Conservation (phyloP, 2,888 invertebrate species). For the Hirtodrosophila alboralis region DNA sequence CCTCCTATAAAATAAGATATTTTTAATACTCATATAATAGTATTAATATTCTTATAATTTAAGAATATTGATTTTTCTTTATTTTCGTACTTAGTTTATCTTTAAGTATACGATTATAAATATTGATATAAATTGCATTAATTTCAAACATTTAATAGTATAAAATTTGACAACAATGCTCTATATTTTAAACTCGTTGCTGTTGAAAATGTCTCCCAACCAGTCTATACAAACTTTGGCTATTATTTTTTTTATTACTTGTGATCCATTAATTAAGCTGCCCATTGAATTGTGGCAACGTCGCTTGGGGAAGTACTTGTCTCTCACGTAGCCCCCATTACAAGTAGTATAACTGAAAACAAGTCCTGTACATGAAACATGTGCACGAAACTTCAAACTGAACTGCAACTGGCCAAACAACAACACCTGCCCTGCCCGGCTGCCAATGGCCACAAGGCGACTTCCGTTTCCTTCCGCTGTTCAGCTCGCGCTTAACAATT, state of each 20-base stretch:
- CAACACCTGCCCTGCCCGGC: conserved; percentile 43
- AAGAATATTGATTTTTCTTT: no score
- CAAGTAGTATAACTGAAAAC: conserved; percentile 27
- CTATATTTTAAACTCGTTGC: background rate
- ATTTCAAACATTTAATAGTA: no score
- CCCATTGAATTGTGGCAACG: conserved; percentile 46
- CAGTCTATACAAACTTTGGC: no score
- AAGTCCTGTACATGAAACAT: conserved; percentile 36
- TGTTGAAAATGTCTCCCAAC: background rate
- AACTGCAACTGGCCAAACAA: conserved; percentile 72
- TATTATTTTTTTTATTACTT: conserved; percentile 7
- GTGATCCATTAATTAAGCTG: conserved; percentile 41
- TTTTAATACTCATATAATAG: no score
- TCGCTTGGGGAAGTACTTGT: conserved; percentile 18
- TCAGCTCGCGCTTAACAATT: conserved; percentile 35
- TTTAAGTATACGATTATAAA: no score
- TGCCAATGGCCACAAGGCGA: conserved; percentile 71
- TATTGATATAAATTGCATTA: no score
- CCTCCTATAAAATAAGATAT: no score
- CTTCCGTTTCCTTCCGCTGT: conserved; percentile 72
- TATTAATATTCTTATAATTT: no score
- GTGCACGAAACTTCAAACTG: conserved; percentile 24
- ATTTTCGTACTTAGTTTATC: no score
- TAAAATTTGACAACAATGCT: no score
- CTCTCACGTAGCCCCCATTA: conserved; percentile 20